Evolutionary conservation across 2,888 invertebrate genomes (phyloP).

Genomic region (Syritta pipiens): DNA sequence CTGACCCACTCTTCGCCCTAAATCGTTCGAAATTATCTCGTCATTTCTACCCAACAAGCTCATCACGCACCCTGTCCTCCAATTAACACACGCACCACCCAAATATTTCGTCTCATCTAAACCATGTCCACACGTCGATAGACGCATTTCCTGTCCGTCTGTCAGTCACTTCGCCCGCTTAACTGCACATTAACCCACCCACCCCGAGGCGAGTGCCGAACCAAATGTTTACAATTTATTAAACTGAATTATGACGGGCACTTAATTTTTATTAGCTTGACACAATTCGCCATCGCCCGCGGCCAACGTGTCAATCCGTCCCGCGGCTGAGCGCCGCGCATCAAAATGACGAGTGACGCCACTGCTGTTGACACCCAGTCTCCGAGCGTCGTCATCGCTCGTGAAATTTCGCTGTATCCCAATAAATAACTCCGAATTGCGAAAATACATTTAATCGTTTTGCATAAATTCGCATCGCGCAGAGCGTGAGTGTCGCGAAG

Average conservation of each 20-base stretch:
- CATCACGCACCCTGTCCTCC: too few species aligned
- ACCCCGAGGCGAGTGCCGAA: constrained; percentile 5
- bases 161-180: constrained; percentile 13
- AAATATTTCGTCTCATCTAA: too few species aligned
- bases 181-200: constrained; percentile 6
- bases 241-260: constrained; percentile 56
- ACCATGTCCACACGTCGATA: too few species aligned
- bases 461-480: constrained; percentile 58
- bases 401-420: constrained; percentile 45
- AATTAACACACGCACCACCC: too few species aligned
- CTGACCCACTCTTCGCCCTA: too few species aligned
- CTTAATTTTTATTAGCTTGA: constrained; percentile 67
- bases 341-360: constrained; percentile 50
- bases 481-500: constrained; percentile 30
- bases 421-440: constrained; percentile 65
- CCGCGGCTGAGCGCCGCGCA: constrained; percentile 37
- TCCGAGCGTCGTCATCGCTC: neutral
- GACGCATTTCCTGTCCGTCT: constrained; percentile 1
- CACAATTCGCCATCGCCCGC: constrained; percentile 31
- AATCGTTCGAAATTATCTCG: too few species aligned
- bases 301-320: neutral
- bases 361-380: neutral
- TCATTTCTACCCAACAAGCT: too few species aligned
- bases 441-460: constrained; percentile 62
- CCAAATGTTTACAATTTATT: constrained; percentile 64